These are phyloP conservation scores for Penaeus monodon DNA, from an alignment of 2,888 invertebrate species.

Conservation along the genomic window DNA sequence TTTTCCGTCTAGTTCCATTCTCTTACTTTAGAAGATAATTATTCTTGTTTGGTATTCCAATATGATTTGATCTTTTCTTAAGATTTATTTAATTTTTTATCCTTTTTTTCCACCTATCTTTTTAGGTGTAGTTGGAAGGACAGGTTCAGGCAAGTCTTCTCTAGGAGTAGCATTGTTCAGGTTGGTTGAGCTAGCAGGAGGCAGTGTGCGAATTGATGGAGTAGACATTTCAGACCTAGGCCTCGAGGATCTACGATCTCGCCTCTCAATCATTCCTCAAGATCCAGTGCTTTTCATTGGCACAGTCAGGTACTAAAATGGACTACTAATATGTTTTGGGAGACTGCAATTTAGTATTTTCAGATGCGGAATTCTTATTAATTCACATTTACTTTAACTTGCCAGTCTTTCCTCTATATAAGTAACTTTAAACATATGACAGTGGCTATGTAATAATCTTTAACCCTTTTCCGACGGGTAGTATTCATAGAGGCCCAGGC, in stretches of 20 bases:
- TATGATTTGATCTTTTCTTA: too few species aligned
- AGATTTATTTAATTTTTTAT: background rate
- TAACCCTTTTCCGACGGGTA: too few species aligned
- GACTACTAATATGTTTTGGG: background rate
- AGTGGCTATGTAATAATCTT: too few species aligned
- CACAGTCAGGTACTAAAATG: constrained; percentile 71
- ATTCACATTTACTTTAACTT: too few species aligned
- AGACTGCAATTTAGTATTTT: background rate
- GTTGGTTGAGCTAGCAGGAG: constrained; percentile 74
- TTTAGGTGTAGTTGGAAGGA: constrained; percentile 65
- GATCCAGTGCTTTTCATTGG: constrained; percentile 77
- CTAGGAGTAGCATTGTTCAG: constrained; percentile 75
- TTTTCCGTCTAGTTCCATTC: too few species aligned
- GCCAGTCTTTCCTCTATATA: too few species aligned
- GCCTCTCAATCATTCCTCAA: constrained; percentile 75
- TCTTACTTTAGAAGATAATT: too few species aligned
- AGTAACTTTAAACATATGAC: too few species aligned
- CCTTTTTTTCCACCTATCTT: background rate
- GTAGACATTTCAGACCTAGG: constrained; percentile 72
- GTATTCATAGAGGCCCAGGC: too few species aligned
- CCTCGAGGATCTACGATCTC: constrained; percentile 73
- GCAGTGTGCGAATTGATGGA: constrained; percentile 74
- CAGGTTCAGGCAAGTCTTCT: constrained; percentile 70
- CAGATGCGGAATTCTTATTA: too few species aligned
- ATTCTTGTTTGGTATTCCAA: too few species aligned